Evolutionary conservation across 2,113 vertebrate species (phyloP).

Genomic region (Progne subis): DNA sequence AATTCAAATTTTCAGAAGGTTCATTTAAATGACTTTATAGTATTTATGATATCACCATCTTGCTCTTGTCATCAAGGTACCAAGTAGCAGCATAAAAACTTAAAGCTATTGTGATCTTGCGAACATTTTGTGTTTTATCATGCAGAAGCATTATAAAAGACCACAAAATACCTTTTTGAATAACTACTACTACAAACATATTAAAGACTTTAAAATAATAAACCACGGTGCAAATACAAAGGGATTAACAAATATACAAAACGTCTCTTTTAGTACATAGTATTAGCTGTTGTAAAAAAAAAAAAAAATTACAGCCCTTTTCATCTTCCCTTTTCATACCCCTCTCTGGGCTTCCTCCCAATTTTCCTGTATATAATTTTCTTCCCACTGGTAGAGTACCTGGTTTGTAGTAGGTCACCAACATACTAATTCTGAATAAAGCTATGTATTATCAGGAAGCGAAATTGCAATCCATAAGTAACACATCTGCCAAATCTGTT

Average conservation of each 20-base stretch:
- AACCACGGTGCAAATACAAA: neutral
- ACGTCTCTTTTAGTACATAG: neutral
- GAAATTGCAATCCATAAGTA: neutral
- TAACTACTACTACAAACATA: neutral
- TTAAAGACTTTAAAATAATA: neutral
- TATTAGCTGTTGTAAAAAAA: neutral
- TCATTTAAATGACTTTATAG: neutral
- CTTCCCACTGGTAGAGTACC: neutral
- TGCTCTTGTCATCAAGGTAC: neutral
- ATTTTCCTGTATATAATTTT: neutral
- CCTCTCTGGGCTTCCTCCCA: neutral
- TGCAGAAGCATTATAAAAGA: neutral
- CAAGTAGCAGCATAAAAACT: neutral
- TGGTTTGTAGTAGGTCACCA: neutral
- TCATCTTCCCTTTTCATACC: neutral
- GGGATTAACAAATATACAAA: neutral
- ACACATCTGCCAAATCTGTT: neutral
- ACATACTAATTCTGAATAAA: neutral
- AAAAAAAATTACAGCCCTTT: neutral
- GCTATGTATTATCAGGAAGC: neutral
- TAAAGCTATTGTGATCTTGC: neutral
- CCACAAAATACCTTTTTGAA: neutral
- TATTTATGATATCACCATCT: neutral
- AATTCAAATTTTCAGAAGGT: neutral
- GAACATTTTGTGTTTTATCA: neutral